These are phyloP conservation scores for Schmidtea mediterranea DNA, from an alignment of 1,140 invertebrate genomes.

Conservation along the genomic window DNA sequence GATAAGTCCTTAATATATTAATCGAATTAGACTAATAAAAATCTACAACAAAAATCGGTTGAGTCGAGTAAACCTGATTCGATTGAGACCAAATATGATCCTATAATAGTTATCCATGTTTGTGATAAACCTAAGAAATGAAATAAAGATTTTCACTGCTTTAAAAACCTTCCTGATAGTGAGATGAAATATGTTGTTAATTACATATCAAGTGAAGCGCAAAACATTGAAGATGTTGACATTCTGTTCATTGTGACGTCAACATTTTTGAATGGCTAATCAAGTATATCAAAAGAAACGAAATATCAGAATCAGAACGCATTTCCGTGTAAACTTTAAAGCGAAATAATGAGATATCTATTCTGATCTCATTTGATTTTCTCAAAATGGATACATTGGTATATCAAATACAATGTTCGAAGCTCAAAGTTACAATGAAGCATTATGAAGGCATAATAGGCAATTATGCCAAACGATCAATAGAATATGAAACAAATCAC, in stretches of 20 bases:
- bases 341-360: conserved; percentile 53
- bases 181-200: conserved; percentile 84
- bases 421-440: no score
- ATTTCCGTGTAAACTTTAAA: conserved; percentile 40
- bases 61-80: no score
- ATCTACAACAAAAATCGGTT: no score
- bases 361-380: conserved; percentile 69
- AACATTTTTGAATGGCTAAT: conserved; percentile 81
- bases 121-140: conserved; percentile 27
- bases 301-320: conserved; percentile 24
- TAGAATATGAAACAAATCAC: no score
- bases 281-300: conserved; percentile 43
- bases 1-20: no score
- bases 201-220: conserved; percentile 20
- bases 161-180: conserved; percentile 47
- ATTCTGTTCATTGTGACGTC: conserved; percentile 84
- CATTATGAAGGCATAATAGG: no score
- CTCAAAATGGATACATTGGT: conserved; percentile 65
- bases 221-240: conserved; percentile 51
- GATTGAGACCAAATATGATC: conserved; percentile 5
- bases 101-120: conserved; percentile 25
- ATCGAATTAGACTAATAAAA: no score
- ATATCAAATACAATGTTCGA: conserved; percentile 7
- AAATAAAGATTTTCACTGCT: conserved; percentile 58
- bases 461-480: no score